A percentile compares a stretch with the other conserved stretches of the same genome.
These are phyloP conservation scores for Graphium colonna DNA, from an alignment of 2,888 invertebrate species.

Conservation along the genomic window DNA sequence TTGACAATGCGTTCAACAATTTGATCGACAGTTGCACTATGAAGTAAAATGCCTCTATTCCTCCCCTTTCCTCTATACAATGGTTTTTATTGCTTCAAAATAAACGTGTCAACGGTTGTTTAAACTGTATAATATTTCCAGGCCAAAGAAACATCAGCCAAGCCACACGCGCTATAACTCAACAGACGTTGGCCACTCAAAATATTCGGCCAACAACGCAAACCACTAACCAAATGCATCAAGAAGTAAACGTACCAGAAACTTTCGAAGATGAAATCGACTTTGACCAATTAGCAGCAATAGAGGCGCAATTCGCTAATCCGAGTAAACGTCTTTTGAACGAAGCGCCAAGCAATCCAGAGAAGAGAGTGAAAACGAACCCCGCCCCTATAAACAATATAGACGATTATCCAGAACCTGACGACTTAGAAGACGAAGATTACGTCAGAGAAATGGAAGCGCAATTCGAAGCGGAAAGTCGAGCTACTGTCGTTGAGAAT, in stretches of 20 bases:
- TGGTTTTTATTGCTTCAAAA: no score
- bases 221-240: constrained; percentile 21
- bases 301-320: constrained; percentile 52
- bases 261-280: constrained; percentile 61
- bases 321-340: constrained; percentile 43
- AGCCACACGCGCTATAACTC: constrained; percentile 14
- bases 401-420: constrained; percentile 54
- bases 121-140: no score
- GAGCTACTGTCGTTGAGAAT: constrained; percentile 22
- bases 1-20: no score
- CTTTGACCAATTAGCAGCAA: constrained; percentile 53
- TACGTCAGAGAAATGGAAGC: constrained; percentile 57
- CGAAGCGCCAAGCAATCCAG: constrained; percentile 39
- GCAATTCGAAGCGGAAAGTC: constrained; percentile 41
- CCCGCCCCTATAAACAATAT: constrained; percentile 32
- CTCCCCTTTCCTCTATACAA: no score
- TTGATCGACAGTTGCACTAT: no score
- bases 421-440: constrained; percentile 62
- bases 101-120: no score
- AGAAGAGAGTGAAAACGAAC: constrained; percentile 52
- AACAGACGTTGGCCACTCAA: constrained; percentile 28
- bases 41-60: no score
- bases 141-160: constrained; percentile 39
- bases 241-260: constrained; percentile 36
- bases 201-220: constrained; percentile 35